phyloP scores from a whole-genome alignment of 2,888 invertebrate species.

The Ochlodes sylvanus region DNA sequence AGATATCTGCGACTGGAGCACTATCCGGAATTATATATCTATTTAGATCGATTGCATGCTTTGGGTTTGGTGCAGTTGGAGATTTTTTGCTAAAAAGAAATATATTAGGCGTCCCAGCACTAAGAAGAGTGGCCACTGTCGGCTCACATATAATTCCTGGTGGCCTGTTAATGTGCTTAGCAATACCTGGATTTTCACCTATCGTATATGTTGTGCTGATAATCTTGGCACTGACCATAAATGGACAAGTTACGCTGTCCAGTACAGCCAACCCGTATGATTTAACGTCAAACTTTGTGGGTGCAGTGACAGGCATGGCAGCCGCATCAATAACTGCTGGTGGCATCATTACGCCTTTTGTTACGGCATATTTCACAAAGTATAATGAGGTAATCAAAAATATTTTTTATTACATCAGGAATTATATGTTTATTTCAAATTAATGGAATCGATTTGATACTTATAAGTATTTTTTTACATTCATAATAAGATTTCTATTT shows the following conservation, averaged over 20 bases:
- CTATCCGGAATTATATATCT: constrained; percentile 47
- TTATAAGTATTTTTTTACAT: too few species aligned
- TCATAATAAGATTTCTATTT: too few species aligned
- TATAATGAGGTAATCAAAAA: constrained; percentile 55
- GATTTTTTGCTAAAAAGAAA: constrained; percentile 52
- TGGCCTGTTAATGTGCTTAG: constrained; percentile 61
- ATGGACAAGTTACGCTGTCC: constrained; percentile 75
- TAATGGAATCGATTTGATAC: too few species aligned
- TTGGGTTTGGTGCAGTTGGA: constrained; percentile 44
- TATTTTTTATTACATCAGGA: too few species aligned
- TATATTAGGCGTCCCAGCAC: constrained; percentile 51
- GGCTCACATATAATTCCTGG: constrained; percentile 71
- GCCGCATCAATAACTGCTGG: constrained; percentile 86
- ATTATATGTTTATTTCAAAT: too few species aligned
- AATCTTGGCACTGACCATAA: constrained; percentile 82
- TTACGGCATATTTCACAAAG: constrained; percentile 83
- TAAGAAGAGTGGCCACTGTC: constrained; percentile 79
- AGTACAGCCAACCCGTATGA: constrained; percentile 84
- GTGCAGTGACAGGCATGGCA: constrained; percentile 86
- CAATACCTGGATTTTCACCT: constrained; percentile 72
- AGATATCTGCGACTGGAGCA: constrained; percentile 52
- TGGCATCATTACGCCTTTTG: constrained; percentile 86
- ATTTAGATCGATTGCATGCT: constrained; percentile 40
- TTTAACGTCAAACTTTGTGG: constrained; percentile 87
- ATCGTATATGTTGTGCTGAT: constrained; percentile 78